Percentiles rank a stretch among this genome's conserved stretches.
These are phyloP conservation scores for Australoheros scitulus DNA, from an alignment of 2,113 vertebrate species.

Conservation along the genomic window DNA sequence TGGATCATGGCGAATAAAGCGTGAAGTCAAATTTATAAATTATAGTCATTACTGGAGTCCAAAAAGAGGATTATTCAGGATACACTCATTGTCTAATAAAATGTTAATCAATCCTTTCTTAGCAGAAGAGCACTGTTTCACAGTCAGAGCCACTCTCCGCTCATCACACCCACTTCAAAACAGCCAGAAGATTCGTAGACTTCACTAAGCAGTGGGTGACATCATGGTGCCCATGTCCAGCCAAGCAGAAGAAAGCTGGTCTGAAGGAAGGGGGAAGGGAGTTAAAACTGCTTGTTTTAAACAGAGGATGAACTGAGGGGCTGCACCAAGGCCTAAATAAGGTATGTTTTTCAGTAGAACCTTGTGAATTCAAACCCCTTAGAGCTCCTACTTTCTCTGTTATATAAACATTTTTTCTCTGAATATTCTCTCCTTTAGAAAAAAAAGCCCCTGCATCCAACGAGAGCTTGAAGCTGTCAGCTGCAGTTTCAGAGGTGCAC, in stretches of 20 bases:
- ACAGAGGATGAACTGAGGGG: not conserved
- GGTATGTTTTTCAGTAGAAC: too few relatives aligned
- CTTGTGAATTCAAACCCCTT: too few relatives aligned
- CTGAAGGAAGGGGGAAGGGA: not conserved
- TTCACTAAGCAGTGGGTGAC: not conserved
- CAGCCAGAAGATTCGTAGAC: not conserved
- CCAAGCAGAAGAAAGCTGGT: not conserved
- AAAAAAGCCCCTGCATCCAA: not conserved
- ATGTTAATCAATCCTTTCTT: not conserved
- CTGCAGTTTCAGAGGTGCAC: not conserved
- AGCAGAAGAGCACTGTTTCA: not conserved
- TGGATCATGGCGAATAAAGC: accelerated
- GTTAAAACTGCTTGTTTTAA: not conserved
- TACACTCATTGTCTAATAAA: not conserved
- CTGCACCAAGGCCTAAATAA: not conserved
- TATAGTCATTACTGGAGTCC: not conserved
- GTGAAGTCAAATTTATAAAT: too few relatives aligned
- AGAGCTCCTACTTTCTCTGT: not conserved
- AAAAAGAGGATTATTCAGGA: not conserved
- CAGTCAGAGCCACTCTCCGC: not conserved
- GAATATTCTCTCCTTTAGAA: too few relatives aligned
- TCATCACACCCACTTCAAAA: not conserved
- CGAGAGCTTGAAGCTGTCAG: not conserved
- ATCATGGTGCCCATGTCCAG: not conserved
- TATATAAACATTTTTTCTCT: too few relatives aligned